Evolutionary conservation across 35 echinoderm and acorn worm species (phyloP), one percentile per base, ranked within the genome.

Genomic region (Hemicentrotus pulcherrimus): DNA sequence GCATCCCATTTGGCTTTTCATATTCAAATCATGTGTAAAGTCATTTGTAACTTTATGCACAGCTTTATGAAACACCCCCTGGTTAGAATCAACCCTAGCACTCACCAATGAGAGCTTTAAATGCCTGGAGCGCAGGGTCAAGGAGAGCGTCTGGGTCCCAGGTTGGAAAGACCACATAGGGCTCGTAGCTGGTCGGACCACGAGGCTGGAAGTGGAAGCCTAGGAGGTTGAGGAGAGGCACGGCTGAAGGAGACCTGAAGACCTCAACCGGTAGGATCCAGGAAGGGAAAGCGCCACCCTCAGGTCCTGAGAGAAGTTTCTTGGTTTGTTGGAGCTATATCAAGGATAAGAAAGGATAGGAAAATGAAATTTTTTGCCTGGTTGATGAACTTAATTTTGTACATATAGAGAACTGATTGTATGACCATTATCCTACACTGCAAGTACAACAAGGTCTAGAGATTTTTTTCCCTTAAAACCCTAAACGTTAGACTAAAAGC

Each of bases 181-280:
- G 98, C 19, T 96, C 94, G 31, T 47, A 55, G 59, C 85, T 96
- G 50, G 46, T 70, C 10, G 89, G 47, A 9, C 97, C 95, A 28
- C 58, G 94, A 6, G 98, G 94, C 94, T 99, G 98, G 86, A 99
- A 99, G 89, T 99, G 98, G 65, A 98, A 98, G 31, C 96, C 96
- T 10, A 96, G 19, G 45, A 94, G 86, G 50, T 94, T 96, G 46
- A 96, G 94, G 22, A 96, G 71, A 16, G 96, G 96, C 10, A 96
- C 95, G 22, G 97, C 95, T 48, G 95, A 85, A n/a, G 97, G 97
- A 35, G 97, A 85, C 18, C 33, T 58, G 18, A 97, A 32, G 94
- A 96, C 92, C 31, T 78, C 60, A 15, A 61, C 61, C 24, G 95
- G 71, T 32, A 96, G 92, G 32, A 94, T 31, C 24, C 95, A 48